Conservation (phyloP, 2,888 invertebrate genomes). For the Protophormia terraenovae region DNA sequence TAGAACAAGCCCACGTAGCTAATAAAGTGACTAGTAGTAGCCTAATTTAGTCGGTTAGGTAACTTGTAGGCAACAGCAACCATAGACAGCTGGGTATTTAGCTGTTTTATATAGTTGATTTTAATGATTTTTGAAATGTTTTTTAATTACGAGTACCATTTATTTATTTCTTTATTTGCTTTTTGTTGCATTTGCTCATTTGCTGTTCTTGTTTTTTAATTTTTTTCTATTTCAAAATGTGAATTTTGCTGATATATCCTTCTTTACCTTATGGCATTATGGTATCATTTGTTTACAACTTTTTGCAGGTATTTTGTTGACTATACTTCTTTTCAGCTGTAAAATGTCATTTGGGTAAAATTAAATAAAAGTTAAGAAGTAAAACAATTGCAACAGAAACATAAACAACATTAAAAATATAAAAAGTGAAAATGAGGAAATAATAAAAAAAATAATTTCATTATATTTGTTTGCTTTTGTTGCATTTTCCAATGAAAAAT, state of each 20-base stretch:
- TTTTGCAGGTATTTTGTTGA: slow-evolving; percentile 33
- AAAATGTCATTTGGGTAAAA: slow-evolving; percentile 43
- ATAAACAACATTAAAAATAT: not conserved
- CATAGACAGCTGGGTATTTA: no score
- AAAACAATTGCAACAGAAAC: slow-evolving; percentile 2
- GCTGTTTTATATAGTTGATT: slow-evolving; percentile 31
- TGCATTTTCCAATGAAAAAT: slow-evolving; percentile 22
- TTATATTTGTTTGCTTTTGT: slow-evolving; percentile 45
- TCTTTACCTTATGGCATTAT: slow-evolving; percentile 31
- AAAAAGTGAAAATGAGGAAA: not conserved
- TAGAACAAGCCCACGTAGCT: no score
- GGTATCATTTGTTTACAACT: slow-evolving; percentile 43
- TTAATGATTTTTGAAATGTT: slow-evolving; percentile 31
- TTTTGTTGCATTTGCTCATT: not conserved
- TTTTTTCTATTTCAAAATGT: not conserved
- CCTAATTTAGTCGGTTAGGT: no score
- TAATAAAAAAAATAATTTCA: slow-evolving; percentile 51
- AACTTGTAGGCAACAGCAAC: no score
- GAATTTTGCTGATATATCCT: not conserved
- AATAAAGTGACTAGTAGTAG: no score
- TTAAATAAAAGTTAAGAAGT: slow-evolving; percentile 39
- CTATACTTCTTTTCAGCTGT: slow-evolving; percentile 12
- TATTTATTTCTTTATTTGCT: no score
- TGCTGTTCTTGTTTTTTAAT: not conserved
- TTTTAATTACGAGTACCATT: no score